These are phyloP conservation scores for Rhaphigaster nebulosa DNA, from an alignment of 2,888 invertebrate species.

Conservation along the genomic window DNA sequence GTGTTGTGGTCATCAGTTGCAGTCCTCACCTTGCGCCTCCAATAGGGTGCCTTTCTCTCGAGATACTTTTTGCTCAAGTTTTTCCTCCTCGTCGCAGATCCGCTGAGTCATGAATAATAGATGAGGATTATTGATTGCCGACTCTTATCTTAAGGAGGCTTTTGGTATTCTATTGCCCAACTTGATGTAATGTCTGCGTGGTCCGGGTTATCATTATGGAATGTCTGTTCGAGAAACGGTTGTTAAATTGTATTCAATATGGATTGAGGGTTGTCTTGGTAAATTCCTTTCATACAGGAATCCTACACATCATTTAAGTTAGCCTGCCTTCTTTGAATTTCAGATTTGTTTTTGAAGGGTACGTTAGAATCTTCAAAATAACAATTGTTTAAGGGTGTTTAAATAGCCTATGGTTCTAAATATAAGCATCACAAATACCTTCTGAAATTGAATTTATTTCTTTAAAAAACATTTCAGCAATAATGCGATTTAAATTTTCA, in stretches of 20 bases:
- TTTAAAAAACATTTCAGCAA: too few relatives aligned
- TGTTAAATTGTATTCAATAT: neutral
- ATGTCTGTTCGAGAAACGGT: neutral
- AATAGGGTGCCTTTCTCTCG: neutral
- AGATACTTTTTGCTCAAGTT: neutral
- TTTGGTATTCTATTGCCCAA: neutral
- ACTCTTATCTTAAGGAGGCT: neutral
- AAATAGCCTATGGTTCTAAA: too few relatives aligned
- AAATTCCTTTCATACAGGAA: neutral
- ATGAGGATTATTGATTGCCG: conserved; percentile 10
- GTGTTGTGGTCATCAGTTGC: neutral
- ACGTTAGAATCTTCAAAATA: too few relatives aligned
- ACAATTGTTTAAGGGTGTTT: too few relatives aligned
- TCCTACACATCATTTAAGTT: neutral
- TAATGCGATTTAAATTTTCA: too few relatives aligned
- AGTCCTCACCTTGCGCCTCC: neutral
- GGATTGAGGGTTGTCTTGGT: neutral
- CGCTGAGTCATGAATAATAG: neutral
- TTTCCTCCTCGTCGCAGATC: neutral
- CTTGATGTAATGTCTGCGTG: neutral
- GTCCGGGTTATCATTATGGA: neutral
- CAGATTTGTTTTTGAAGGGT: neutral
- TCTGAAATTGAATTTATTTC: too few relatives aligned
- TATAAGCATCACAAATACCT: too few relatives aligned
- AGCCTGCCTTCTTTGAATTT: neutral